Percentiles rank a stretch among this genome's conserved stretches.
Conservation (phyloP, 1,140 invertebrate genomes). For the Bradynema listronoti region DNA sequence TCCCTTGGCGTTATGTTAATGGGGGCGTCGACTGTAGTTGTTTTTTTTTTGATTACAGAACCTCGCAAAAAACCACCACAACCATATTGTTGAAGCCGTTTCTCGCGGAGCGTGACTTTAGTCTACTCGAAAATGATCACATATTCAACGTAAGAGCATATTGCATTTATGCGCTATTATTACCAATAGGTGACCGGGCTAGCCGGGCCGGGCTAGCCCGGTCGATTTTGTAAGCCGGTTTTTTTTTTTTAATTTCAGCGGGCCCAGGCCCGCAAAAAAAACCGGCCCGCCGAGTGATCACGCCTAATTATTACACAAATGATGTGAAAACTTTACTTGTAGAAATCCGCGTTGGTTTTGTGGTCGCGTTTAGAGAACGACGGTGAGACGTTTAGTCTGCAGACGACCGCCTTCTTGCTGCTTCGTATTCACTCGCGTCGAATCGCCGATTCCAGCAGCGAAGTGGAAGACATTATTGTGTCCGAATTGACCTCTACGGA, state of each 20-base stretch:
- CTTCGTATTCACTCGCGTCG: slow-evolving; percentile 46
- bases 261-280: too few species aligned
- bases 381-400: slow-evolving; percentile 18
- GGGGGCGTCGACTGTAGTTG: too few species aligned
- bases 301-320: too few species aligned
- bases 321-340: background rate
- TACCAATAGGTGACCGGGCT: too few species aligned
- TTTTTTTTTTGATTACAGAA: background rate
- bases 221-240: too few species aligned
- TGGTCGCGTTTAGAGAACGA: slow-evolving; percentile 29
- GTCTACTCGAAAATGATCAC: slow-evolving; percentile 23
- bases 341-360: slow-evolving; percentile 31
- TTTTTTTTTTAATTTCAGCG: background rate
- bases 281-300: too few species aligned
- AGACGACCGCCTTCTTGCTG: slow-evolving; percentile 34
- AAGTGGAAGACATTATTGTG: slow-evolving; percentile 53
- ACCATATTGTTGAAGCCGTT: slow-evolving; percentile 54
- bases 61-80: slow-evolving; percentile 38
- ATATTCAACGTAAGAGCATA: slow-evolving; percentile 29
- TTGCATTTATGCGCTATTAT: too few species aligned
- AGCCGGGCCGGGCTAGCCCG: too few species aligned
- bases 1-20: too few species aligned
- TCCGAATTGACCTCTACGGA: slow-evolving; percentile 41
- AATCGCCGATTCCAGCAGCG: slow-evolving; percentile 43
- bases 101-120: slow-evolving; percentile 27